phyloP scores from a whole-genome alignment of 1,140 invertebrate species.

The Drosophila sproati region DNA sequence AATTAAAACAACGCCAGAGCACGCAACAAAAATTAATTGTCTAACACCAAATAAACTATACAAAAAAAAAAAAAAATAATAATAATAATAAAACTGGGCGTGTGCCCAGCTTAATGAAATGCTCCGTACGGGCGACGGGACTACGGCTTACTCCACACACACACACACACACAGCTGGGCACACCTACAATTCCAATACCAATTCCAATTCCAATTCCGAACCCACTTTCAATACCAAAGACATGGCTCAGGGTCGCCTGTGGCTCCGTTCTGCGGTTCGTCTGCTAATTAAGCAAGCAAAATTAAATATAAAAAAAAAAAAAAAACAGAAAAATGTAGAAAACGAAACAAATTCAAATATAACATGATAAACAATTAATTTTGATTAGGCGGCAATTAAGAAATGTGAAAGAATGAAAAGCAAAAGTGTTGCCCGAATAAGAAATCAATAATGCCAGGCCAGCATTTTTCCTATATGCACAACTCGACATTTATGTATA shows the following conservation, averaged over 20 bases:
- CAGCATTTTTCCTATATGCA: conserved; percentile 17
- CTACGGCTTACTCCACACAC: conserved; percentile 18
- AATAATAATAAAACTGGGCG: conserved; percentile 61
- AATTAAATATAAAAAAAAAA: conserved; percentile 21
- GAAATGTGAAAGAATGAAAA: conserved; percentile 43
- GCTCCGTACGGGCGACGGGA: conserved; percentile 22
- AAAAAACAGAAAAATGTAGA: conserved; percentile 44
- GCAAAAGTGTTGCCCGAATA: conserved; percentile 63
- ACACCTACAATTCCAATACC: conserved; percentile 61
- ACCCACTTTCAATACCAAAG: conserved; percentile 3
- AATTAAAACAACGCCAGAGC: conserved; percentile 80
- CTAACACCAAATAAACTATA: conserved; percentile 84
- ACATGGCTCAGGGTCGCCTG: conserved; percentile 30
- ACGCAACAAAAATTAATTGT: conserved; percentile 84
- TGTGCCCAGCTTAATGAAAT: conserved; percentile 50
- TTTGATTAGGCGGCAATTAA: conserved; percentile 81
- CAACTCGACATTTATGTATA: conserved; percentile 29
- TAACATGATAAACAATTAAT: conserved; percentile 83
- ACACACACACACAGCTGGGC: conserved; percentile 23
- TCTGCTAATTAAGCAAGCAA: conserved; percentile 73
- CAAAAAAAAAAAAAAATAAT: conserved; percentile 24
- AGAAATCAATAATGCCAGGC: conserved; percentile 66
- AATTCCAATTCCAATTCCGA: conserved; percentile 11
- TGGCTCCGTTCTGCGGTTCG: conserved; percentile 37
- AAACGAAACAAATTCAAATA: conserved; percentile 80